Percentiles rank a stretch among this genome's conserved stretches.
phyloP scores from a whole-genome alignment of 2,888 invertebrate species.

The Eupithecia inturbata region DNA sequence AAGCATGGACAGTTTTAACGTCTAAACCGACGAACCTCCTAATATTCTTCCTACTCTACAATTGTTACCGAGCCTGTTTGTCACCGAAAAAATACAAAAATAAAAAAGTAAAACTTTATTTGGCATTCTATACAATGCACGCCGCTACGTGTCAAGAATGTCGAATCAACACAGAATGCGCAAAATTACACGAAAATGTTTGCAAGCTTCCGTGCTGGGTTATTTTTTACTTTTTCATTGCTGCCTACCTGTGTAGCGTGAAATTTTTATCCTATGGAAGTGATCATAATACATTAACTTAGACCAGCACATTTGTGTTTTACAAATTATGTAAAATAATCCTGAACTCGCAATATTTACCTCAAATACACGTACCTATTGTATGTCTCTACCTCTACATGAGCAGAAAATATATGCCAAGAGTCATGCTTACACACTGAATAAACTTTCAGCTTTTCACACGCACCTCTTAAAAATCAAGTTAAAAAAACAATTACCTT shows the following conservation, averaged over 20 bases:
- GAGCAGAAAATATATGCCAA: too few species aligned
- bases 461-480: too few species aligned
- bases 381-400: too few species aligned
- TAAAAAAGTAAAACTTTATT: conserved; percentile 58
- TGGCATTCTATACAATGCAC: conserved; percentile 58
- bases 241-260: conserved; percentile 26
- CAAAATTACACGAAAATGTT: conserved; percentile 41
- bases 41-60: not conserved
- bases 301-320: not conserved
- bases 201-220: conserved; percentile 33
- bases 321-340: not conserved
- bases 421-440: too few species aligned
- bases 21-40: not conserved
- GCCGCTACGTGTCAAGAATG: conserved; percentile 63
- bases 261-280: not conserved
- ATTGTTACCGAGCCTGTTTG: conserved; percentile 49
- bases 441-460: too few species aligned
- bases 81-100: conserved; percentile 57
- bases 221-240: conserved; percentile 44
- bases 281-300: not conserved
- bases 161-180: conserved; percentile 49
- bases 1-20: not conserved
- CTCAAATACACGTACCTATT: too few species aligned
- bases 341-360: not conserved
- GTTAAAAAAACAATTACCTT: not conserved